Percentiles rank a stretch among this genome's conserved stretches.
These are phyloP conservation scores for Leptinotarsa tumamoca DNA, from an alignment of 2,888 invertebrate genomes.

Conservation along the genomic window DNA sequence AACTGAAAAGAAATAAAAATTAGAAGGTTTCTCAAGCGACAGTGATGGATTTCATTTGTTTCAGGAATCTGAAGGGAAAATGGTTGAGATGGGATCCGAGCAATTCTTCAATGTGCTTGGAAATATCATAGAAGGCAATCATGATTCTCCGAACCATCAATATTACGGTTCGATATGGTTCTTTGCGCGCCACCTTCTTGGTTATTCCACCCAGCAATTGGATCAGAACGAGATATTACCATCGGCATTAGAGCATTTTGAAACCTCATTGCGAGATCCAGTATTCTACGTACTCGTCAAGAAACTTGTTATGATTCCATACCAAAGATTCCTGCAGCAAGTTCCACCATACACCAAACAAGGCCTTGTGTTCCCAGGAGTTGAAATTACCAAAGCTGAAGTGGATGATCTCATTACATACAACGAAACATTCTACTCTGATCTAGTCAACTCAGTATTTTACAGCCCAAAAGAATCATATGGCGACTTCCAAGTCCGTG, in stretches of 20 bases:
- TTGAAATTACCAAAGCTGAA: conserved; percentile 72
- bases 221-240: conserved; percentile 68
- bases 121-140: conserved; percentile 74
- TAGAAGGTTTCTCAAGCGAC: too few relatives aligned
- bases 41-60: not conserved
- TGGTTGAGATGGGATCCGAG: not conserved
- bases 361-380: conserved; percentile 71
- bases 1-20: too few relatives aligned
- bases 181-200: conserved; percentile 72
- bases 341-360: conserved; percentile 74
- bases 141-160: conserved; percentile 71
- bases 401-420: conserved; percentile 77
- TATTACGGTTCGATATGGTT: conserved; percentile 70
- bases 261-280: conserved; percentile 66
- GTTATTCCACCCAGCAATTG: conserved; percentile 61
- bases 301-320: conserved; percentile 73
- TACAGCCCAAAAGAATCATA: conserved; percentile 62
- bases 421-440: conserved; percentile 75
- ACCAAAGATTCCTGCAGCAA: conserved; percentile 71
- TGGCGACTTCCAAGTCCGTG: conserved; percentile 66
- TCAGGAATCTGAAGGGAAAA: not conserved
- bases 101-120: conserved; percentile 73
- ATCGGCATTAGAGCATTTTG: conserved; percentile 74
- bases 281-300: conserved; percentile 73
- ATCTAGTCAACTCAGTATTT: conserved; percentile 71